phyloP scores from a whole-genome alignment of 2,888 invertebrate genomes.

The Incurvaria masculella region DNA sequence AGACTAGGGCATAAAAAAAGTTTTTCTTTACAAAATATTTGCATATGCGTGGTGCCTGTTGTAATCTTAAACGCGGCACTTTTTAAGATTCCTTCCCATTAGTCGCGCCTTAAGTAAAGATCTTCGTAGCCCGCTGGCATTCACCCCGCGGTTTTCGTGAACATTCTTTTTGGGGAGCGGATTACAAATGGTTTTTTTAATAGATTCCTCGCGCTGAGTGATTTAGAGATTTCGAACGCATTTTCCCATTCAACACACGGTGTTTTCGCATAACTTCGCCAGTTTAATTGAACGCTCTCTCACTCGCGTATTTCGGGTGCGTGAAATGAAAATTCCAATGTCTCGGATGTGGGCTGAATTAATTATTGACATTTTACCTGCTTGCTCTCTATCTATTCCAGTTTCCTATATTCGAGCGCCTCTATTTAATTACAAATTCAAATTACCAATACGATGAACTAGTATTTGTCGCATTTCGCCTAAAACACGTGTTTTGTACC shows the following conservation, averaged over 20 bases:
- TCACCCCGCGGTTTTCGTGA: neutral
- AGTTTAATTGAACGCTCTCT: neutral
- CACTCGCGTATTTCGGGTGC: neutral
- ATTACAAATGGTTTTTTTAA: conserved; percentile 51
- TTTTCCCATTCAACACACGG: conserved; percentile 40
- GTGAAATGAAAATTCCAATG: neutral
- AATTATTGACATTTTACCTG: neutral
- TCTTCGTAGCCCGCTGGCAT: too few species aligned
- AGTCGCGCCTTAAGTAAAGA: too few species aligned
- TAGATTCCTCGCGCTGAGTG: conserved; percentile 45
- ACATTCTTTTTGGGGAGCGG: conserved; percentile 12
- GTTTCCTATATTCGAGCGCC: too few species aligned
- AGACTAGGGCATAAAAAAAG: too few species aligned
- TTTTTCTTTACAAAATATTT: too few species aligned
- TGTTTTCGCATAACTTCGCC: conserved; percentile 16
- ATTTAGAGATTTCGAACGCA: conserved; percentile 43
- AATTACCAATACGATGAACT: too few species aligned
- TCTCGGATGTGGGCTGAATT: neutral
- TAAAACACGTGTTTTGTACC: too few species aligned
- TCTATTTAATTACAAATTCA: too few species aligned
- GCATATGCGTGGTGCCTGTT: too few species aligned
- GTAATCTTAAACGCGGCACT: too few species aligned
- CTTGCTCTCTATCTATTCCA: neutral
- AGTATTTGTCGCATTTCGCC: too few species aligned
- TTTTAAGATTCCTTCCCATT: too few species aligned